Conservation (phyloP, 2,888 invertebrate species). For the Trissoscelio sp. region DNA sequence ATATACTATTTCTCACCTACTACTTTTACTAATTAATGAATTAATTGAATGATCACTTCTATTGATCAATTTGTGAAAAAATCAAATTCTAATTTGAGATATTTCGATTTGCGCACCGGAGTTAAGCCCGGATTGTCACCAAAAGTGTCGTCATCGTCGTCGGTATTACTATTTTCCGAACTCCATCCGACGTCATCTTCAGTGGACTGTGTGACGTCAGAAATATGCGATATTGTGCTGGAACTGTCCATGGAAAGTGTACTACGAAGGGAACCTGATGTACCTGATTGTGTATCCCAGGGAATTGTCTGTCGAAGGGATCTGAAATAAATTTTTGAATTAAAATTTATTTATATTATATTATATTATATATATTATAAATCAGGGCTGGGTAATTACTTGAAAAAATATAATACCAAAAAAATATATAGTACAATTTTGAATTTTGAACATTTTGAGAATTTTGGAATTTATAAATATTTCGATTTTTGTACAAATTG, state of each 20-base stretch:
- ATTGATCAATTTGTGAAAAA: background rate
- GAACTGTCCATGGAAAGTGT: constrained; percentile 82
- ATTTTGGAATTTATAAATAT: too few relatives aligned
- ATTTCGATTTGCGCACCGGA: constrained; percentile 82
- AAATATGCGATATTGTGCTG: constrained; percentile 80
- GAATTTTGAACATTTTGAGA: too few relatives aligned
- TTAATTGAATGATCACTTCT: too few relatives aligned
- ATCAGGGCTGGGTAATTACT: too few relatives aligned
- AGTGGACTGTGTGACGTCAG: constrained; percentile 82
- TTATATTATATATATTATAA: too few relatives aligned
- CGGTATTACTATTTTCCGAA: constrained; percentile 95
- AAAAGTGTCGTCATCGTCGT: constrained; percentile 92
- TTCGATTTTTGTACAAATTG: too few relatives aligned
- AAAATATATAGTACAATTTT: too few relatives aligned
- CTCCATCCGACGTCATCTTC: constrained; percentile 94
- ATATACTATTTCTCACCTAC: too few relatives aligned
- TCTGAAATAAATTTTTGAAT: too few relatives aligned
- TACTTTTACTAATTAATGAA: too few relatives aligned
- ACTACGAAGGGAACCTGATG: constrained; percentile 81
- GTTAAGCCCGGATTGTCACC: constrained; percentile 85
- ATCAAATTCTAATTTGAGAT: background rate
- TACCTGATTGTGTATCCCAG: constrained; percentile 87
- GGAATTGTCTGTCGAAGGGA: constrained; percentile 91
- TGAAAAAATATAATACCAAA: too few relatives aligned
- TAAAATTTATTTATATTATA: too few relatives aligned